Evolutionary conservation across 2,797 vertebrate genomes (phyloP).

Genomic region (Sparus aurata): DNA sequence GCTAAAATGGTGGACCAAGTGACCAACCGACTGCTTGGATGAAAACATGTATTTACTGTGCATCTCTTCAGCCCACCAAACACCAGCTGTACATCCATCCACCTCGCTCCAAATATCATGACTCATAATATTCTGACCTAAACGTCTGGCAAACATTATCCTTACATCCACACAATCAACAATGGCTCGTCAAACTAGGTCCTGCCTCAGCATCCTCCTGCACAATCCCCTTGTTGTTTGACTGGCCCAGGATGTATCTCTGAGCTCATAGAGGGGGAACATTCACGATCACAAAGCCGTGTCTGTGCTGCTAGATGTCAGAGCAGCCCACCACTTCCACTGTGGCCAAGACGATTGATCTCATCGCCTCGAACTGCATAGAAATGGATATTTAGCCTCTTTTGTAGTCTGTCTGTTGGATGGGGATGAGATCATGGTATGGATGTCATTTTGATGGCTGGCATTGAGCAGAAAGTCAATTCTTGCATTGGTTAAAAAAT

Average conservation of each 20-base stretch:
- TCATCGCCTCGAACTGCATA: constrained; percentile 30
- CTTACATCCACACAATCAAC: constrained; percentile 73
- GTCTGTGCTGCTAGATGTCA: constrained; percentile 72
- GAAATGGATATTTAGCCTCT: constrained; percentile 16
- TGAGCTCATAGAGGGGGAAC: constrained; percentile 69
- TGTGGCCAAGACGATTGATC: constrained; percentile 47
- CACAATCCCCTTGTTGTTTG: constrained; percentile 75
- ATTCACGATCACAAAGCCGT: constrained; percentile 74
- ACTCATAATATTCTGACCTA: constrained; percentile 68
- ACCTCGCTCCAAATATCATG: constrained; percentile 4
- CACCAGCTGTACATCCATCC: background rate
- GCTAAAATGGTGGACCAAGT: background rate
- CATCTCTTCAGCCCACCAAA: constrained; percentile 6
- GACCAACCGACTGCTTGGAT: background rate
- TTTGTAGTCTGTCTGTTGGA: constrained; percentile 45
- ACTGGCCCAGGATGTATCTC: constrained; percentile 66
- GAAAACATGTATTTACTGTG: background rate
- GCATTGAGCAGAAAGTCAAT: background rate
- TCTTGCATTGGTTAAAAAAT: constrained; percentile 7
- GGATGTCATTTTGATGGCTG: constrained; percentile 11
- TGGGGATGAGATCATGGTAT: constrained; percentile 38
- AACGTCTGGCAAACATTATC: constrained; percentile 80
- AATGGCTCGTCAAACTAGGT: constrained; percentile 58
- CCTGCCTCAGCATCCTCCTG: constrained; percentile 65
- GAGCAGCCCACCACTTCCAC: constrained; percentile 69